Percentiles rank a stretch among this genome's conserved stretches.
phyloP scores from a whole-genome alignment of 2,797 vertebrate genomes.

The Sparidentex hasta region DNA sequence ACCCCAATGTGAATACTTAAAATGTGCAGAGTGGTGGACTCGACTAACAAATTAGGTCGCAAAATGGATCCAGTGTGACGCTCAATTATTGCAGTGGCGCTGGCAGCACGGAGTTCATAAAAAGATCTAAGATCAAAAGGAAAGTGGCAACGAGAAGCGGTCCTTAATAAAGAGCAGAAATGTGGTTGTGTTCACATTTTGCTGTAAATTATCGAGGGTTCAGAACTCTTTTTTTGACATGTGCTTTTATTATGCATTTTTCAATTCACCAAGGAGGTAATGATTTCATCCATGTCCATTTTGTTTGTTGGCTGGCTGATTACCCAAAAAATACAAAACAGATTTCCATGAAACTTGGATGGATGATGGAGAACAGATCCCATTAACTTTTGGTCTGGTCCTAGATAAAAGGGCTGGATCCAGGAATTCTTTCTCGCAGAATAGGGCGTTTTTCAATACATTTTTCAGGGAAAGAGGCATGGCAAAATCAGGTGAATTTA shows the following conservation, averaged over 20 bases:
- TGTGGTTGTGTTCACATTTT: slow-evolving; percentile 9
- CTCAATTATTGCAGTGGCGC: not conserved
- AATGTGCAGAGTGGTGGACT: slow-evolving; percentile 4
- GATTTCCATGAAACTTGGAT: too few relatives aligned
- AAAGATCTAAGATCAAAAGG: slow-evolving; percentile 24
- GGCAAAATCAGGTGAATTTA: too few relatives aligned
- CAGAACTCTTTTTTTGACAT: not conserved
- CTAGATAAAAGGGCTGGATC: too few relatives aligned
- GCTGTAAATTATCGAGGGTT: not conserved
- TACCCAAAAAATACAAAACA: too few relatives aligned
- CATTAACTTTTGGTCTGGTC: too few relatives aligned
- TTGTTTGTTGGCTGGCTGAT: too few relatives aligned
- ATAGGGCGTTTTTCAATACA: too few relatives aligned
- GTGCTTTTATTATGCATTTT: not conserved
- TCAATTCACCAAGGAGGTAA: too few relatives aligned
- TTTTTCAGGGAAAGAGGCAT: too few relatives aligned
- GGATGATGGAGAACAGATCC: too few relatives aligned
- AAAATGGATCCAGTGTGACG: slow-evolving; percentile 11
- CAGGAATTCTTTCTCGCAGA: too few relatives aligned
- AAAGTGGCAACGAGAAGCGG: slow-evolving; percentile 25
- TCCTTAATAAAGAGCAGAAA: not conserved
- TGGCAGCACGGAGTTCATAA: slow-evolving; percentile 13
- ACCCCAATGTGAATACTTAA: not conserved
- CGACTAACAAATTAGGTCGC: not conserved
- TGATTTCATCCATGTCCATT: too few relatives aligned